Conservation (phyloP, 2,797 vertebrate genomes). For the Aldrovandia affinis region DNA sequence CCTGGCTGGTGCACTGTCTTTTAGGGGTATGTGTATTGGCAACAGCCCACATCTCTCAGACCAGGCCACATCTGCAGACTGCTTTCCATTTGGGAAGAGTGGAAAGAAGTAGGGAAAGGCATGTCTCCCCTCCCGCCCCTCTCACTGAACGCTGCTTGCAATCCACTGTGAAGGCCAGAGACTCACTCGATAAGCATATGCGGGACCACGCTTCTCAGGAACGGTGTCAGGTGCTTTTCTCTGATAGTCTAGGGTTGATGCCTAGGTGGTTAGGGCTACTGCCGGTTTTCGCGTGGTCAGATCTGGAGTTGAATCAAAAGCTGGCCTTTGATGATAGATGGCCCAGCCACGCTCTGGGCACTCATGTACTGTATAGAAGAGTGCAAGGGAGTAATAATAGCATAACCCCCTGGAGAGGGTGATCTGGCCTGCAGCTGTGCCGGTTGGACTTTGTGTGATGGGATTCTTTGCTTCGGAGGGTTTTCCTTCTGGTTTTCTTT, state of each 20-base stretch:
- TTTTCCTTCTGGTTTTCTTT: neutral
- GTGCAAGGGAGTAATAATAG: slow-evolving; percentile 4
- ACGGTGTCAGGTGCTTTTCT: slow-evolving; percentile 13
- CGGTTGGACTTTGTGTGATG: neutral
- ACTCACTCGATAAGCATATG: slow-evolving; percentile 4
- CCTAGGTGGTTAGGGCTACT: neutral
- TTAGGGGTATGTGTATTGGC: neutral
- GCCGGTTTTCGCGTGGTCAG: neutral
- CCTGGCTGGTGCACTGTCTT: neutral
- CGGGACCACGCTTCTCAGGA: slow-evolving; percentile 17
- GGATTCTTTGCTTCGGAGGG: neutral
- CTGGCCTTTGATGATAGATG: slow-evolving; percentile 3
- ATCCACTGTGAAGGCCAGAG: neutral
- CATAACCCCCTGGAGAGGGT: neutral
- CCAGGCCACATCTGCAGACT: neutral
- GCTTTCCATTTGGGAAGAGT: slow-evolving; percentile 12
- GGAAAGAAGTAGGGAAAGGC: neutral
- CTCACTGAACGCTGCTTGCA: neutral
- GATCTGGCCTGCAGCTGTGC: neutral
- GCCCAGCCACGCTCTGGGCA: neutral
- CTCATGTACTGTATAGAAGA: neutral
- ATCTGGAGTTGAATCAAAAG: neutral
- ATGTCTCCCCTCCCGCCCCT: neutral
- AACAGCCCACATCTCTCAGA: neutral
- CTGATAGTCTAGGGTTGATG: slow-evolving; percentile 1